Evolutionary conservation across 2,888 invertebrate genomes (phyloP), one percentile per base, ranked within the genome.

Genomic region (Heterodera filipjevi): DNA sequence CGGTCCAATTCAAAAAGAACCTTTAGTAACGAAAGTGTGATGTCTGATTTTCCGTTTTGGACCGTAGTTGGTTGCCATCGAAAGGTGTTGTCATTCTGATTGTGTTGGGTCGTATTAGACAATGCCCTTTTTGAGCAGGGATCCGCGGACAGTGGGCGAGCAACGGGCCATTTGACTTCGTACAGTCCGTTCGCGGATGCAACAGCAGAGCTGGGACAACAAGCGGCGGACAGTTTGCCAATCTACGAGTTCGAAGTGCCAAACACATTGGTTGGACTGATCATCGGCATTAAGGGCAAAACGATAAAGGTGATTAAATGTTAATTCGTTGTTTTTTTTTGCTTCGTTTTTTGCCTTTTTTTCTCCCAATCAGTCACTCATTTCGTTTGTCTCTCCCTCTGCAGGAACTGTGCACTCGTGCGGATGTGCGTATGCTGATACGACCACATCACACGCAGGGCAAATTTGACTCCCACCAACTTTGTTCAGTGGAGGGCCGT

Each of bases 171-270:
- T 32, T 81, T 85, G 8, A 78, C 81, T n/a, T 77, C 76, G 33
- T 81, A 66, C 77, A 82, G 79, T 44, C 83, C 84, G 33, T 84
- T 82, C 72, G 84, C 81, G 30, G 59, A 68, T 12, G 64, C 71
- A 19, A 27, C 70, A 32, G 35, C 70, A n/a, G 30, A 66, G 53
- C 70, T 70, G 49, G 80, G 76, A n/a, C 39, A 79, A 22, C 53
- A 80, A 35, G 53, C 14, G 5, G 32, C 59, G 10, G 78, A 46
- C 66, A 81, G 73, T 71, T 49, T 74, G 72, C 89, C 89, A 44
- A 85, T 87, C 82, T 89, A 89, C 84, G 89, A 89, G 76, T 89
- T 89, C 80, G 89, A 89, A 78, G 86, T 89, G 59, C 89, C 89
- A 30, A 87, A 89, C 80, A 85, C 85, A 53, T 82, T 89, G 59